Percentiles rank a stretch among this genome's conserved stretches.
These are phyloP conservation scores for Trichogramma pretiosum DNA, from an alignment of 1,140 invertebrate species.

Conservation along the genomic window DNA sequence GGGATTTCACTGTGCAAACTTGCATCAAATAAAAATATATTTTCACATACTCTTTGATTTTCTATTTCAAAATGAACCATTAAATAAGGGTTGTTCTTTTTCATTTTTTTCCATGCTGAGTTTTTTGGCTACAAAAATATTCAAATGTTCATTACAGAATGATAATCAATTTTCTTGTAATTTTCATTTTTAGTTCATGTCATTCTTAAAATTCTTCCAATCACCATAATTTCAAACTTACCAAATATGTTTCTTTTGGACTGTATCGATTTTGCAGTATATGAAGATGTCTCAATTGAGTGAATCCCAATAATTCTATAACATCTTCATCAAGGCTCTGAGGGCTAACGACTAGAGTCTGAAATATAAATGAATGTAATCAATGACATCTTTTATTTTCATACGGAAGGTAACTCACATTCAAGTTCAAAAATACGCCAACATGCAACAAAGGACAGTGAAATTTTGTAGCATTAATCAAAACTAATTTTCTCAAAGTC, in stretches of 20 bases:
- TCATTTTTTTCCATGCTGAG: conserved; percentile 46
- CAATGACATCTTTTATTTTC: too few relatives aligned
- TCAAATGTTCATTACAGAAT: too few relatives aligned
- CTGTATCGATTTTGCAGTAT: conserved; percentile 71
- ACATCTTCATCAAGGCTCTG: conserved; percentile 75
- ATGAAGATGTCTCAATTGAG: conserved; percentile 60
- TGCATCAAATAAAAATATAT: conserved; percentile 39
- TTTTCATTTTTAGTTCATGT: too few relatives aligned
- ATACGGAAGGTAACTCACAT: conserved; percentile 43
- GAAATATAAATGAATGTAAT: conserved; percentile 23
- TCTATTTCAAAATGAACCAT: conserved; percentile 53
- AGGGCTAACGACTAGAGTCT: conserved; percentile 66
- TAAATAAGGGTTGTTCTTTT: conserved; percentile 47
- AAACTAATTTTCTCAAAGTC: conserved; percentile 53
- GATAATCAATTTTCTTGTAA: too few relatives aligned
- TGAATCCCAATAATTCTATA: conserved; percentile 58
- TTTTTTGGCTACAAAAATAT: conserved; percentile 31
- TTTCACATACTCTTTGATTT: conserved; percentile 42
- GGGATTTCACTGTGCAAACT: conserved; percentile 53
- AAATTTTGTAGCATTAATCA: conserved; percentile 70
- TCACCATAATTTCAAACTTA: conserved; percentile 23
- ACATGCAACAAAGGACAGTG: conserved; percentile 67
- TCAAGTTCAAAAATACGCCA: conserved; percentile 67
- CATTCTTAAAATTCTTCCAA: neutral
- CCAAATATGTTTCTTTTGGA: conserved; percentile 45